phyloP scores from a whole-genome alignment of 2,888 invertebrate species.

The Epistrophella euchroma region DNA sequence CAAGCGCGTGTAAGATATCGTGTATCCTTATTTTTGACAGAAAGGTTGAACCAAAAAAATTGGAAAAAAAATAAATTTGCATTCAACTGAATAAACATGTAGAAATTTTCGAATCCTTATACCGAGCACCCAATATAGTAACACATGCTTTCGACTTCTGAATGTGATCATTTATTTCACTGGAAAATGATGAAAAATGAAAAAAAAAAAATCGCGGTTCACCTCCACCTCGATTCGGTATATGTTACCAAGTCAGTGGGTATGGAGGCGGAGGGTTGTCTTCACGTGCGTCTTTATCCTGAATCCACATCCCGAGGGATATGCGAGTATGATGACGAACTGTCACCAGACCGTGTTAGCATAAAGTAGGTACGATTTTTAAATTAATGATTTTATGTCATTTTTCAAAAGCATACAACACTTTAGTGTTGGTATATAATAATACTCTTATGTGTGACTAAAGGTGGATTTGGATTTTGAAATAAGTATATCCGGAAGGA shows the following conservation, averaged over 20 bases:
- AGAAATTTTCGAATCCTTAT: constrained; percentile 32
- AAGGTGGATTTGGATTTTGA: constrained; percentile 27
- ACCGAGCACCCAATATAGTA: constrained; percentile 3
- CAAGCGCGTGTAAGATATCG: constrained; percentile 37
- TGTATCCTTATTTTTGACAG: constrained; percentile 42
- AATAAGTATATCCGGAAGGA: neutral
- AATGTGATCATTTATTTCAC: constrained; percentile 54
- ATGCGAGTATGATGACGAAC: constrained; percentile 53
- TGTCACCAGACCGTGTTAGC: constrained; percentile 65
- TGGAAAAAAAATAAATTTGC: constrained; percentile 56
- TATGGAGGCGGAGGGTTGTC: constrained; percentile 23
- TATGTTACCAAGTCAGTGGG: constrained; percentile 39
- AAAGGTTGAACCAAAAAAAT: constrained; percentile 22
- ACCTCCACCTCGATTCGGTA: constrained; percentile 29
- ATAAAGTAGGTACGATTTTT: constrained; percentile 55
- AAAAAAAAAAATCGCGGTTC: constrained; percentile 44
- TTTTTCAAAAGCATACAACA: constrained; percentile 53
- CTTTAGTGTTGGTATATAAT: neutral
- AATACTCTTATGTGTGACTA: constrained; percentile 50
- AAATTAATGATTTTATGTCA: constrained; percentile 72
- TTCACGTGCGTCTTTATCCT: constrained; percentile 57
- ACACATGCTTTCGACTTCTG: constrained; percentile 64
- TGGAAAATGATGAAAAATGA: constrained; percentile 55
- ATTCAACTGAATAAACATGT: constrained; percentile 71
- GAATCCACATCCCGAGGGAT: constrained; percentile 58